A percentile compares a stretch with the other conserved stretches of the same genome.
phyloP scores from a whole-genome alignment of 2,797 vertebrate species.

The Phoxinus dragarum region DNA sequence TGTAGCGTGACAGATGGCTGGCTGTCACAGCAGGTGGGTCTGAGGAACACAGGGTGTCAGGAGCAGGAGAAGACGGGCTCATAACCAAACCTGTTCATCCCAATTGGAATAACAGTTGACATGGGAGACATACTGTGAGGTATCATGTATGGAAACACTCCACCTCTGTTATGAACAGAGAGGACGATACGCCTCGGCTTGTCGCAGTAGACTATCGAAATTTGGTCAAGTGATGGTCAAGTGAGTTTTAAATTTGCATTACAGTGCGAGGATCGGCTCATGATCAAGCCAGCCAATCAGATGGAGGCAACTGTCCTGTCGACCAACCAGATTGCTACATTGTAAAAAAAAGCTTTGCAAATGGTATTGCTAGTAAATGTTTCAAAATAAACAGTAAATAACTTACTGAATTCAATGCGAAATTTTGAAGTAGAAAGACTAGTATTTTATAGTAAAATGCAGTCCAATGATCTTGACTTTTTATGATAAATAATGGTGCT shows the following conservation, averaged over 20 bases:
- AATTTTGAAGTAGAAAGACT: background rate
- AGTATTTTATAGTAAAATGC: background rate
- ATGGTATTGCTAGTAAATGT: background rate
- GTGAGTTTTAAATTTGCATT: background rate
- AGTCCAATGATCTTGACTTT: background rate
- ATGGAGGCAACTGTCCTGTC: background rate
- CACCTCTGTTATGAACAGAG: conserved; percentile 27
- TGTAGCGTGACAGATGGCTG: conserved; percentile 52
- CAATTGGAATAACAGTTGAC: conserved; percentile 40
- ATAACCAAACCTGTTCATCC: conserved; percentile 36
- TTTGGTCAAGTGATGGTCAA: conserved; percentile 14
- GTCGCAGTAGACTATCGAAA: conserved; percentile 1
- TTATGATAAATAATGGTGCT: background rate
- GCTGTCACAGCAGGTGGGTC: conserved; percentile 53
- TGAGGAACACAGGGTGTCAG: conserved; percentile 53
- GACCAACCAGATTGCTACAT: background rate
- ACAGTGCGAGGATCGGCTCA: background rate
- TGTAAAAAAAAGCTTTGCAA: background rate
- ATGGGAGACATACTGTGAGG: conserved; percentile 33
- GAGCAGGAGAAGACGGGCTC: conserved; percentile 42
- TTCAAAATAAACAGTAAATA: background rate
- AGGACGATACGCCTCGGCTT: background rate
- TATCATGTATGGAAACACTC: conserved; percentile 17
- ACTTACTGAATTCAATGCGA: background rate
- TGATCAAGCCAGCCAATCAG: background rate